Evolutionary conservation across 2,797 vertebrate species (phyloP).

Genomic region (Lithobates sylvaticus): DNA sequence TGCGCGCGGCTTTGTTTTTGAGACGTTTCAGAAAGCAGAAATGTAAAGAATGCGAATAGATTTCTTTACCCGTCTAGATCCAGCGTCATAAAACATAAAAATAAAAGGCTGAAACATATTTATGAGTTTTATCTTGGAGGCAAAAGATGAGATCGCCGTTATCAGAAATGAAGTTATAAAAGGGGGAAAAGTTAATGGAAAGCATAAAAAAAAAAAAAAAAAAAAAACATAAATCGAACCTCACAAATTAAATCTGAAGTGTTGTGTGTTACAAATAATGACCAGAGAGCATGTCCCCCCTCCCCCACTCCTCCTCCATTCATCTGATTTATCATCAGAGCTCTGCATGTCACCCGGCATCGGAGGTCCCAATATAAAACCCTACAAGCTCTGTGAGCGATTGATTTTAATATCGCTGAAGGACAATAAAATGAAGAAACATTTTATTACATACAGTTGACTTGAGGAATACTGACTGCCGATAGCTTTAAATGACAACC

Average conservation of each 20-base stretch:
- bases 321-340: not conserved
- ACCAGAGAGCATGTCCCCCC: not conserved
- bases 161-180: not conserved
- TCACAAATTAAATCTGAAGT: not conserved
- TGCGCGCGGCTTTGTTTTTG: not conserved
- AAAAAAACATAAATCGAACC: too few relatives aligned
- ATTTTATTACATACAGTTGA: too few relatives aligned
- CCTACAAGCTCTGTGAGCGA: too few relatives aligned
- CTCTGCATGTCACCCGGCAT: not conserved
- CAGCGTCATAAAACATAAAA: not conserved
- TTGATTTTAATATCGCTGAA: too few relatives aligned
- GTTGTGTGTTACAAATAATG: not conserved
- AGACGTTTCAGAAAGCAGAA: not conserved
- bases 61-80: not conserved
- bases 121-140: conserved; percentile 18
- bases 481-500: too few relatives aligned
- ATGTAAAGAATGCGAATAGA: not conserved
- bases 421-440: too few relatives aligned
- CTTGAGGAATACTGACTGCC: too few relatives aligned
- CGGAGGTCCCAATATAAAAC: too few relatives aligned
- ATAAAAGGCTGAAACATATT: not conserved
- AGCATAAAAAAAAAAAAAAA: not conserved
- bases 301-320: not conserved
- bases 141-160: not conserved
- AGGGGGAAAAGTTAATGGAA: not conserved